These are phyloP conservation scores for Thunnus thynnus DNA, from an alignment of 2,113 vertebrate genomes.

Conservation along the genomic window DNA sequence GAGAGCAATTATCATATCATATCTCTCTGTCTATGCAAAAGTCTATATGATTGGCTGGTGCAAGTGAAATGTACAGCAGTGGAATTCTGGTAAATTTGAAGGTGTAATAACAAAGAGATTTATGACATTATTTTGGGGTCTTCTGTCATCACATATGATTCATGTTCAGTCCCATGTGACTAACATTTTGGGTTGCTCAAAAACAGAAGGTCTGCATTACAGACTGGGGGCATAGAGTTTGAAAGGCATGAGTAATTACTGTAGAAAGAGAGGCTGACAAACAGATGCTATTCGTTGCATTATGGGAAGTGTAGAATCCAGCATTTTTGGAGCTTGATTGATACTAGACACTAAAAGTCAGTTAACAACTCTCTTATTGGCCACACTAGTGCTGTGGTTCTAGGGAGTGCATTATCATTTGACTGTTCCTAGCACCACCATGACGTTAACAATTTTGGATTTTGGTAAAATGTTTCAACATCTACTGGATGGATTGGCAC, in stretches of 20 bases:
- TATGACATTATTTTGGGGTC: background rate
- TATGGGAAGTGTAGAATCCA: background rate
- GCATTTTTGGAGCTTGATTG: background rate
- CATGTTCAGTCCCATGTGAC: background rate
- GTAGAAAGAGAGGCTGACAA: background rate
- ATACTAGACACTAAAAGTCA: background rate
- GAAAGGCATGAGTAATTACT: background rate
- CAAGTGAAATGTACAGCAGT: background rate
- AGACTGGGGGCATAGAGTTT: background rate
- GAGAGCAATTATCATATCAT: slow-evolving; percentile 8
- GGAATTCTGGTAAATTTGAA: background rate
- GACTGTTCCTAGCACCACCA: too few relatives aligned
- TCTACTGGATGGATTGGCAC: too few relatives aligned
- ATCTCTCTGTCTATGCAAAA: background rate
- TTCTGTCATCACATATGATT: too few relatives aligned
- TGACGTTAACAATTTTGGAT: too few relatives aligned
- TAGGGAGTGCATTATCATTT: too few relatives aligned
- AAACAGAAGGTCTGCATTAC: too few relatives aligned
- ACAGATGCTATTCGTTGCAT: background rate
- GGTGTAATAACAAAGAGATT: background rate
- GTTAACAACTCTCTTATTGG: too few relatives aligned
- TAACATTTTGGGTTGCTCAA: background rate
- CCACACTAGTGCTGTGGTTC: too few relatives aligned
- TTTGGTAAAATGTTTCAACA: too few relatives aligned
- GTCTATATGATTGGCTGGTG: background rate